phyloP scores from a whole-genome alignment of 2,888 invertebrate species.

The Leucoptera coffeella region DNA sequence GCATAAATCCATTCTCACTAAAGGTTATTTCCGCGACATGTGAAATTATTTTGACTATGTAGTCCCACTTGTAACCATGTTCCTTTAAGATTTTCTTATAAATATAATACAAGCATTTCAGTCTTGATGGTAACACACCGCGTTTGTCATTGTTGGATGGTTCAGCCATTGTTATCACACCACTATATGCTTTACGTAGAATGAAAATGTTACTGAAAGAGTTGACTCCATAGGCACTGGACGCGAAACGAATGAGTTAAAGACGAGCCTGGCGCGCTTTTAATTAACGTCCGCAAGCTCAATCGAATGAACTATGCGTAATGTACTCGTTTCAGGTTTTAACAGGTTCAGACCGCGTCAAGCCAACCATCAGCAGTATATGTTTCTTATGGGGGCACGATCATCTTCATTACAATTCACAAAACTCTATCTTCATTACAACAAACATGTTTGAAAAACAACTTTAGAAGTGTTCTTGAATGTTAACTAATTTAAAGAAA shows the following conservation, averaged over 20 bases:
- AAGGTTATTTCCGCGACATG: slow-evolving; percentile 39
- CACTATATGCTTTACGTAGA: no score
- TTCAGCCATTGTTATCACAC: slow-evolving; percentile 36
- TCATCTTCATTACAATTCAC: no score
- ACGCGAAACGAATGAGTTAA: no score
- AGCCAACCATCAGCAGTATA: slow-evolving; percentile 11
- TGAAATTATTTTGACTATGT: slow-evolving; percentile 35
- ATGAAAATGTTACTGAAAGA: no score
- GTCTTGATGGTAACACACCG: slow-evolving; percentile 19
- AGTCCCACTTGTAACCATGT: slow-evolving; percentile 45
- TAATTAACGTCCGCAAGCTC: slow-evolving; percentile 30
- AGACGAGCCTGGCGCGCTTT: slow-evolving; percentile 6
- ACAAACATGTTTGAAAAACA: no score
- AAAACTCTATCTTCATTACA: no score
- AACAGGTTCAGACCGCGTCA: slow-evolving; percentile 43
- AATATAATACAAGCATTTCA: slow-evolving; percentile 34
- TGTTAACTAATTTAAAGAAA: no score
- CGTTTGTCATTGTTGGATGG: slow-evolving; percentile 24
- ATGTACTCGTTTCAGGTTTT: slow-evolving; percentile 40
- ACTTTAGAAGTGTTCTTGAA: no score
- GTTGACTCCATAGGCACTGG: no score
- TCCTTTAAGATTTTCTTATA: slow-evolving; percentile 44
- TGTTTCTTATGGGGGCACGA: no score
- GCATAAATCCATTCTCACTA: no score
- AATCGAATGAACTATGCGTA: slow-evolving; percentile 24